Evolutionary conservation across 2,888 invertebrate genomes (phyloP).

Genomic region (Cheilosia vernalis): DNA sequence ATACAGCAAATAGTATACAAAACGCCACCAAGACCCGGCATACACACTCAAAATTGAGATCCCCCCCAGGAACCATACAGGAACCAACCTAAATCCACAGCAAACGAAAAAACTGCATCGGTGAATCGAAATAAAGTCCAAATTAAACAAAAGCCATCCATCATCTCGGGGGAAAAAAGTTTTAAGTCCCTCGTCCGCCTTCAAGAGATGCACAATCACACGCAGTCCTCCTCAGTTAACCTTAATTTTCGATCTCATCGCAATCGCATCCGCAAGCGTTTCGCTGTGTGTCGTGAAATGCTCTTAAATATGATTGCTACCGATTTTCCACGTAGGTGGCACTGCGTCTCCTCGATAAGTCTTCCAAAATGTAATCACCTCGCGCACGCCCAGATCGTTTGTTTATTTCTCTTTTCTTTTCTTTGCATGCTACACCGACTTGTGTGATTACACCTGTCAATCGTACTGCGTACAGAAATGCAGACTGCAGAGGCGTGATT

Average conservation of each 20-base stretch:
- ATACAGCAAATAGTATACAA: too few relatives aligned
- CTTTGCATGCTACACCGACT: slow-evolving; percentile 4
- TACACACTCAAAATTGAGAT: too few relatives aligned
- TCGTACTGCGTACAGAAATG: slow-evolving; percentile 64
- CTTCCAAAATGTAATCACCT: slow-evolving; percentile 70
- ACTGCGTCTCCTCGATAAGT: slow-evolving; percentile 62
- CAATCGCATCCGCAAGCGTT: slow-evolving; percentile 62
- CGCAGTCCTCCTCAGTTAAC: slow-evolving; percentile 23
- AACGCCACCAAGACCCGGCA: too few relatives aligned
- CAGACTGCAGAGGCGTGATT: slow-evolving; percentile 72
- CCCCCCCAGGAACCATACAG: too few relatives aligned
- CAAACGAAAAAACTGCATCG: too few relatives aligned
- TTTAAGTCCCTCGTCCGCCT: background rate
- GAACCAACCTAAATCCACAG: too few relatives aligned
- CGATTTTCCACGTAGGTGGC: slow-evolving; percentile 74
- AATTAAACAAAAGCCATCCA: background rate
- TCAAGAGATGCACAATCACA: slow-evolving; percentile 21
- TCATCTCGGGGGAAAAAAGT: background rate
- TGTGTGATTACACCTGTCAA: slow-evolving; percentile 73
- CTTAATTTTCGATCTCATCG: slow-evolving; percentile 68
- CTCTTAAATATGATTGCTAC: slow-evolving; percentile 67
- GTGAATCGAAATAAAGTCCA: background rate
- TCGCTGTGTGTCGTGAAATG: slow-evolving; percentile 30
- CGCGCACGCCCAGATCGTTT: slow-evolving; percentile 61
- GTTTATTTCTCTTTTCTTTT: background rate